Percentiles rank a stretch among this genome's conserved stretches.
These are phyloP conservation scores for Mirounga angustirostris DNA, from an alignment of 2,113 vertebrate species.

Conservation along the genomic window DNA sequence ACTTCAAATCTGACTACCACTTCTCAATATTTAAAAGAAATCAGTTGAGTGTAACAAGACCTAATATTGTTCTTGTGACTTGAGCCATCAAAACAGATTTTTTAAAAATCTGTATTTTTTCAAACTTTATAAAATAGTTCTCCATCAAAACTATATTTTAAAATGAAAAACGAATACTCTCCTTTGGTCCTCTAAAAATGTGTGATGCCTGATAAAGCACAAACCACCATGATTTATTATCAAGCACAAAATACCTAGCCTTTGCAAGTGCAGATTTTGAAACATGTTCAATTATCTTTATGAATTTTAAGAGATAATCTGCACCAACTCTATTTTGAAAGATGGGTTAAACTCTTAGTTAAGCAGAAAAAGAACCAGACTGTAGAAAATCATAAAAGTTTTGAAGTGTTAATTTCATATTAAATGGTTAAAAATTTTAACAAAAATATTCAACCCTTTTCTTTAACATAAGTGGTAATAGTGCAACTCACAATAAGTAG, in stretches of 20 bases:
- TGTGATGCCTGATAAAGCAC: slow-evolving; percentile 40
- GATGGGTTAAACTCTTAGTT: background rate
- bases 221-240: slow-evolving; percentile 56
- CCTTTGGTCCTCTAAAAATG: slow-evolving; percentile 56
- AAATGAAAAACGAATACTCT: slow-evolving; percentile 42
- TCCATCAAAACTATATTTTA: slow-evolving; percentile 55
- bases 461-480: slow-evolving; percentile 53
- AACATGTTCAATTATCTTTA: slow-evolving; percentile 77
- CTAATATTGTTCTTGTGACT: slow-evolving; percentile 64
- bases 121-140: background rate
- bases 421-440: slow-evolving; percentile 59
- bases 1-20: slow-evolving; percentile 70
- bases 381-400: slow-evolving; percentile 19
- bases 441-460: background rate
- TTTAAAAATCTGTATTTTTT: slow-evolving; percentile 42
- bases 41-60: slow-evolving; percentile 58
- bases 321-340: background rate
- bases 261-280: slow-evolving; percentile 73
- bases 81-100: slow-evolving; percentile 58
- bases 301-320: slow-evolving; percentile 76
- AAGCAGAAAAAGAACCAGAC: background rate
- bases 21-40: slow-evolving; percentile 66
- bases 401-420: slow-evolving; percentile 51
- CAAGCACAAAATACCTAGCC: slow-evolving; percentile 65
- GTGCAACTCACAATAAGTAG: slow-evolving; percentile 48